Percentiles rank a stretch among this genome's conserved stretches.
These are phyloP conservation scores for Lethenteron reissneri DNA, from an alignment of 2,113 vertebrate species.

Conservation along the genomic window DNA sequence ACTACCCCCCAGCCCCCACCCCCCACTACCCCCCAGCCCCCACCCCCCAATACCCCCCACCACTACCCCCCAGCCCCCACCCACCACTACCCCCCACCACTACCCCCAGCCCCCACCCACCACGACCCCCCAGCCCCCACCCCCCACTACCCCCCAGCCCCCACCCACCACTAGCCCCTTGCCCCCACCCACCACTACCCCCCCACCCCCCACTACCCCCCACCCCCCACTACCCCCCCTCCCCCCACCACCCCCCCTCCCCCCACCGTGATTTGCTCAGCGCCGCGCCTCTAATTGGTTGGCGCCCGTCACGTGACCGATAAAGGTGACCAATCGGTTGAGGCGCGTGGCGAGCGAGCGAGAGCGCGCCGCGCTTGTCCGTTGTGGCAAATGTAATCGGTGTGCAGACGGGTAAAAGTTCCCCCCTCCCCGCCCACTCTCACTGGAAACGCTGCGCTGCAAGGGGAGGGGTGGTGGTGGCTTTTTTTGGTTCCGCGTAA, in stretches of 20 bases:
- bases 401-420: not conserved
- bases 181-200: too few species aligned
- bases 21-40: too few species aligned
- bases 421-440: not conserved
- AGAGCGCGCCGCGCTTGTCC: not conserved
- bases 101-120: not conserved
- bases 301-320: not conserved
- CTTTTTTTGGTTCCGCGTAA: too few species aligned
- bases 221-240: too few species aligned
- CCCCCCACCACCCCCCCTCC: constrained; percentile 8
- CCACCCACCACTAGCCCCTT: too few species aligned
- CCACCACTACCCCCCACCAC: too few species aligned
- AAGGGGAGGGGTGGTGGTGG: too few species aligned
- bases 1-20: too few species aligned
- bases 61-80: too few species aligned
- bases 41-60: too few species aligned
- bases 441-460: not conserved
- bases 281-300: not conserved
- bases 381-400: not conserved
- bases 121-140: not conserved
- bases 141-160: too few species aligned
- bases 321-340: not conserved
- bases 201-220: too few species aligned
- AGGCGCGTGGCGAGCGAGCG: not conserved
- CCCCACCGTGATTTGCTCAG: not conserved